Evolutionary conservation across 2,888 invertebrate species (phyloP).

Genomic region (Nephrotoma appendiculata): DNA sequence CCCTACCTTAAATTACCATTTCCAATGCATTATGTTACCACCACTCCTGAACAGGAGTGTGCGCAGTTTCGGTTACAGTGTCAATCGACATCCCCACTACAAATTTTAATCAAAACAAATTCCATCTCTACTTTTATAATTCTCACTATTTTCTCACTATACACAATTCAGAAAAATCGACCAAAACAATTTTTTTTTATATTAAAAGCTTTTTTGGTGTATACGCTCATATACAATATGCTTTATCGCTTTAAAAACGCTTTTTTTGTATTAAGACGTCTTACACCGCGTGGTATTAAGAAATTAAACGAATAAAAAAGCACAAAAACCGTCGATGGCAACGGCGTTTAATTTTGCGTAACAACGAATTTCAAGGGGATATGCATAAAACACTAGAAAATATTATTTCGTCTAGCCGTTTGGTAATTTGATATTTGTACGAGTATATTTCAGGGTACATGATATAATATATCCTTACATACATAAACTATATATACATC

Average conservation of each 20-base stretch:
- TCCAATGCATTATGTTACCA: not conserved
- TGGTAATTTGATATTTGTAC: not conserved
- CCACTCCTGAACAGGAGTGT: not conserved
- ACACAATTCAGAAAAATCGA: not conserved
- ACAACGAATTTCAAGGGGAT: not conserved
- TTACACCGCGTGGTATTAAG: not conserved
- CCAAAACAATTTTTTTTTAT: not conserved
- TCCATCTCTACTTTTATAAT: not conserved
- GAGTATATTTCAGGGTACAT: too few relatives aligned
- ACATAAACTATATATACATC: too few relatives aligned
- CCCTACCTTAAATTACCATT: not conserved
- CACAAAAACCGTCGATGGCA: not conserved
- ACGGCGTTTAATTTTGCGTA: not conserved
- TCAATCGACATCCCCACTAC: not conserved
- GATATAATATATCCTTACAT: too few relatives aligned
- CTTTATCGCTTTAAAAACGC: not conserved
- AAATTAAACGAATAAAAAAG: not conserved
- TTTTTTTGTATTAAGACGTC: not conserved
- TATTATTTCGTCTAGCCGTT: not conserved
- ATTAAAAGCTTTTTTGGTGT: not conserved
- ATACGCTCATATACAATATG: not conserved
- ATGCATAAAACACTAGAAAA: not conserved
- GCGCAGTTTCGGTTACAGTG: not conserved
- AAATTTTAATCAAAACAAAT: not conserved
- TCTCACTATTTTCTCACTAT: not conserved